Evolutionary conservation across 1,140 invertebrate genomes (phyloP).

Genomic region (Drosophila ficusphila): DNA sequence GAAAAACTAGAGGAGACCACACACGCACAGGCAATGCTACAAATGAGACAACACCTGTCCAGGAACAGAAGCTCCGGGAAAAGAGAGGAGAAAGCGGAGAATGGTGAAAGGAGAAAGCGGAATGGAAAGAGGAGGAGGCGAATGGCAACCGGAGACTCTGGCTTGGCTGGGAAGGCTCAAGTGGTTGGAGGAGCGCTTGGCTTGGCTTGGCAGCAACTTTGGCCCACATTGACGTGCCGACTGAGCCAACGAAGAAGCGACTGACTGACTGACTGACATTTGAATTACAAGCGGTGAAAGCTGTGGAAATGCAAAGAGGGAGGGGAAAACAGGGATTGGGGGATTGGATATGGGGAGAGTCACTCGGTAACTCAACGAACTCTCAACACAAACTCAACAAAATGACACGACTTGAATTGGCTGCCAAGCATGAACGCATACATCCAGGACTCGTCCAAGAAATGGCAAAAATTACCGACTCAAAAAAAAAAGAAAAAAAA

Average conservation of each 20-base stretch:
- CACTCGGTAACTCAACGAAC: conserved; percentile 58
- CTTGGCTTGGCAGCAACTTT: conserved; percentile 60
- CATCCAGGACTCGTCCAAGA: conserved; percentile 58
- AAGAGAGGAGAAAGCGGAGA: neutral
- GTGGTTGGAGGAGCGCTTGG: conserved; percentile 42
- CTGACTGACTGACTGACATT: conserved; percentile 57
- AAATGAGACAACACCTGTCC: conserved; percentile 70
- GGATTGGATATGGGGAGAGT: no score
- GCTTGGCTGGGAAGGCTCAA: conserved; percentile 39
- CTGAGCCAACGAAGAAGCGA: conserved; percentile 43
- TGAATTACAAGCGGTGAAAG: conserved; percentile 66
- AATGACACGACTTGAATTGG: conserved; percentile 80
- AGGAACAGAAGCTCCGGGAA: conserved; percentile 35
- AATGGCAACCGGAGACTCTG: conserved; percentile 9
- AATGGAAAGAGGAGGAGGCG: neutral
- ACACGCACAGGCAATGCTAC: conserved; percentile 24
- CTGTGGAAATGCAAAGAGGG: neutral
- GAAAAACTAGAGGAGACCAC: conserved; percentile 33
- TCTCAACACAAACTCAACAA: conserved; percentile 81
- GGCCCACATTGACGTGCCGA: conserved; percentile 59
- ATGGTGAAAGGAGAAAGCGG: neutral
- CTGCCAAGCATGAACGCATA: conserved; percentile 80
- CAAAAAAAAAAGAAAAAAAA: conserved; percentile 18
- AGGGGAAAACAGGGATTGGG: neutral
- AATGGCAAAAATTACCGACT: conserved; percentile 50